phyloP scores from a whole-genome alignment of 2,888 invertebrate genomes.

The Pyralis farinalis region DNA sequence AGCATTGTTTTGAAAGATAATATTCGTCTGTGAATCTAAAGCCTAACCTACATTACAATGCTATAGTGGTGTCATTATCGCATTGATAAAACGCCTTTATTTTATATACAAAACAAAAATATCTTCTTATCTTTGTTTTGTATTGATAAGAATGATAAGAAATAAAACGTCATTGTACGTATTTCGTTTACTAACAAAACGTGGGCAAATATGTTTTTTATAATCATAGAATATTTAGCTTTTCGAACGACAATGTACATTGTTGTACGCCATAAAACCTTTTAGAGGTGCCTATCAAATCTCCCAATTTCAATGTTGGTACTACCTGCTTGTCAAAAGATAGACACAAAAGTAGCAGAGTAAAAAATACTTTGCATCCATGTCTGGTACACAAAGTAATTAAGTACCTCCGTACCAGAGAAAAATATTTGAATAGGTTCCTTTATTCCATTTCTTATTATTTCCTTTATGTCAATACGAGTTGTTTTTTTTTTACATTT shows the following conservation, averaged over 20 bases:
- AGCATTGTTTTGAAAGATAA: background rate
- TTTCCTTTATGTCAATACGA: too few species aligned
- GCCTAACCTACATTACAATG: constrained; percentile 3
- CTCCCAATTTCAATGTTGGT: too few species aligned
- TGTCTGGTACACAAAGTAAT: too few species aligned
- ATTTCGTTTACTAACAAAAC: constrained; percentile 6
- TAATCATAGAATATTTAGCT: too few species aligned
- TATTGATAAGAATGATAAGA: constrained; percentile 6
- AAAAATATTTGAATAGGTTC: background rate
- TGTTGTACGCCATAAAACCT: too few species aligned
- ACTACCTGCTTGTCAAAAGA: background rate
- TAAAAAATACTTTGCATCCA: too few species aligned
- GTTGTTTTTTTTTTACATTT: constrained; percentile 10
- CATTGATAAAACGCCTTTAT: constrained; percentile 8
- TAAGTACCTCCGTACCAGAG: too few species aligned
- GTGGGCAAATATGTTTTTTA: too few species aligned
- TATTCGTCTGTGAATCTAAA: constrained; percentile 5
- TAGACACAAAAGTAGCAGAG: too few species aligned
- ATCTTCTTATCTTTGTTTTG: constrained; percentile 5
- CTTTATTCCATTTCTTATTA: too few species aligned
- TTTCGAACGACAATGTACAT: too few species aligned
- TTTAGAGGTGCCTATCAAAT: too few species aligned
- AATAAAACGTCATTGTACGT: constrained; percentile 2
- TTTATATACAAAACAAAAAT: constrained; percentile 8
- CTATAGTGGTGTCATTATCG: constrained; percentile 4